These are phyloP conservation scores for Danio jaintianensis DNA, from an alignment of 2,797 vertebrate genomes.

Conservation along the genomic window DNA sequence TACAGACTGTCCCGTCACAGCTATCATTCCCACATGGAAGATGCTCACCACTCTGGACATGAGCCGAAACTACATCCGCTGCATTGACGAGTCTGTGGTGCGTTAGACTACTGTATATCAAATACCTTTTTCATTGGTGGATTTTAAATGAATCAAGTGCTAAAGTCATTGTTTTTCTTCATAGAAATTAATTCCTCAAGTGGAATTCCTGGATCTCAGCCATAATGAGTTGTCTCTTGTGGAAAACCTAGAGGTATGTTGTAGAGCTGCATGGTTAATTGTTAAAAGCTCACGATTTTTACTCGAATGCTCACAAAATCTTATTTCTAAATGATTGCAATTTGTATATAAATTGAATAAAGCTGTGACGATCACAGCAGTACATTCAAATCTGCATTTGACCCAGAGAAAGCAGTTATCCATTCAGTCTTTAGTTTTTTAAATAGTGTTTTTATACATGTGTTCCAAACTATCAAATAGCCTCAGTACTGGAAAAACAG, in stretches of 20 bases:
- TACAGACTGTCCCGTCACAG: conserved; percentile 85
- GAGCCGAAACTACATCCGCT: conserved; percentile 89
- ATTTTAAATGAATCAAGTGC: neutral
- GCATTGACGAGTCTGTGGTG: conserved; percentile 87
- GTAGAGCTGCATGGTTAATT: too few species aligned
- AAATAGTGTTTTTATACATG: too few species aligned
- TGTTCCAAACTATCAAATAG: too few species aligned
- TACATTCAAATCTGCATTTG: too few species aligned
- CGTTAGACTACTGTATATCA: neutral
- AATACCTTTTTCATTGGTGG: neutral
- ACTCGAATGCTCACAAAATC: too few species aligned
- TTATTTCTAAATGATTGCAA: too few species aligned
- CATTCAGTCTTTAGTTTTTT: too few species aligned
- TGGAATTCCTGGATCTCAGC: conserved; percentile 96
- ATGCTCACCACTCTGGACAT: conserved; percentile 94
- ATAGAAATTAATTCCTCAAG: conserved; percentile 93
- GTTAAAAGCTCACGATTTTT: too few species aligned
- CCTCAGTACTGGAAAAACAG: too few species aligned
- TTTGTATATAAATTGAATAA: too few species aligned
- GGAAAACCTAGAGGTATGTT: conserved; percentile 91
- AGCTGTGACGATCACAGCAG: too few species aligned
- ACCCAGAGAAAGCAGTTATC: too few species aligned
- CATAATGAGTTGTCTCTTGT: conserved; percentile 88
- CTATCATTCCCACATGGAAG: conserved; percentile 91
- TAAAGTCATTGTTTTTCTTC: conserved; percentile 24